Evolutionary conservation across 2,113 vertebrate genomes (phyloP), one percentile per base, ranked within the genome.

Genomic region (Dipodomys ordii): DNA sequence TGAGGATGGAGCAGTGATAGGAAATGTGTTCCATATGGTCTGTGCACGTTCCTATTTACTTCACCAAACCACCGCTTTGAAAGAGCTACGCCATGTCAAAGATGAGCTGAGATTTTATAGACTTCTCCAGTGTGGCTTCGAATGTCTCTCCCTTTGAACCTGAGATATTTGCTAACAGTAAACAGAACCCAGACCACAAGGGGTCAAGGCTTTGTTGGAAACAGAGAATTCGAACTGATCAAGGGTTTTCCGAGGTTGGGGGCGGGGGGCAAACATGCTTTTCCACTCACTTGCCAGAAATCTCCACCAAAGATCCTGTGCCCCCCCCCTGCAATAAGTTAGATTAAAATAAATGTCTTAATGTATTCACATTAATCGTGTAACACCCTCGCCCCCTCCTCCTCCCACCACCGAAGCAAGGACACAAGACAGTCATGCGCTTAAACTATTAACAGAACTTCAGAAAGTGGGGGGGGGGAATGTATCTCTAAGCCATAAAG

Each of bases 101-200:
- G 96, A 97, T 94, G 95, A 85, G 84, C 97, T 97, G 96, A 95
- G 96, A 97, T 97, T 97, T 96, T 96, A 96, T 96, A 96, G 96
- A 91, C 93, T 85, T 90, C 92, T 65, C 94, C 96, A 90, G 90
- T 69, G 69, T 91, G 35, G 93, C 94, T 97, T 96, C 96, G 90
- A 94, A 96, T 93, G 95, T 87, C 80, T 93, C 96, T 92, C 85
- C 88, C 96, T 97, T 96, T 97, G 97, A 97, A 97, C 95, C 94
- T 69, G 23, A 90, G 89, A 94, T 19, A 39, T 93, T 94, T 93
- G 83, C 95, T 79, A 95, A 96, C 96, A 94, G 90, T 96, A 97
- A 97, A 97, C 95, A 97, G 93, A 96, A 91, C 79, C 28, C 6
- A 96, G 96, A 94, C 96, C 95, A 93, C 6, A 0, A 88, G 77